Evolutionary conservation across 1,140 invertebrate species (phyloP), one percentile per base, ranked within the genome.

Genomic region (Megalopta genalis): DNA sequence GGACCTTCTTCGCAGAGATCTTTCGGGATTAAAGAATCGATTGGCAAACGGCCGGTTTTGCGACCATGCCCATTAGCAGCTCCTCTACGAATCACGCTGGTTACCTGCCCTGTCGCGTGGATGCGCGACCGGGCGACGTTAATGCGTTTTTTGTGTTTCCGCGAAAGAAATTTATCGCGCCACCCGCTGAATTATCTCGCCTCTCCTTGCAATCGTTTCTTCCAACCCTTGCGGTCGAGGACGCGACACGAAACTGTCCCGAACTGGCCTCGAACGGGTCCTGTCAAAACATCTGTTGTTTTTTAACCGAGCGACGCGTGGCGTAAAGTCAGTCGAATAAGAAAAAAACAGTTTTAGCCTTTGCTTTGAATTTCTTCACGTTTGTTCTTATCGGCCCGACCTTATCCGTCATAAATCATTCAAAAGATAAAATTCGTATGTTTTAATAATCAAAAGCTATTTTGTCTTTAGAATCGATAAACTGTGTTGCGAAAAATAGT

Each of bases 61-160:
- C 7, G 5, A 1, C 12, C 54, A 27, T 60, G 59, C 37, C 69
- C 66, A 62, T 76, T 76, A 65, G 39, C 63, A 64, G 69, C 57
- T 71, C 71, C 52, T 66, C 69, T 64, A 63, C 67, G 78, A 73
- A 42, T 77, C 39, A 77, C n/a, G 65, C 18, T 8, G 80, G 60
- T 73, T 64, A 64, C 67, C 64, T 72, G 64, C 77, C 74, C 42
- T 64, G 67, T 81, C 83, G 82, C 67, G 23, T n/a, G 59, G 68
- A 71, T 27, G 70, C 62, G 39, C 63, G 69, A 32, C 18, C 69
- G 74, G 73, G 42, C 72, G 66, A 79, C 82, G 78, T 87, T 87
- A 87, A 87, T 87, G 82, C 85, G 78, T 64, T 87, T 87, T 87
- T 86, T 87, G 79, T 87, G 85, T 87, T 84, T 86, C 52, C 74